Evolutionary conservation across 2,888 invertebrate species (phyloP).

Genomic region (Calephelis perditalis): DNA sequence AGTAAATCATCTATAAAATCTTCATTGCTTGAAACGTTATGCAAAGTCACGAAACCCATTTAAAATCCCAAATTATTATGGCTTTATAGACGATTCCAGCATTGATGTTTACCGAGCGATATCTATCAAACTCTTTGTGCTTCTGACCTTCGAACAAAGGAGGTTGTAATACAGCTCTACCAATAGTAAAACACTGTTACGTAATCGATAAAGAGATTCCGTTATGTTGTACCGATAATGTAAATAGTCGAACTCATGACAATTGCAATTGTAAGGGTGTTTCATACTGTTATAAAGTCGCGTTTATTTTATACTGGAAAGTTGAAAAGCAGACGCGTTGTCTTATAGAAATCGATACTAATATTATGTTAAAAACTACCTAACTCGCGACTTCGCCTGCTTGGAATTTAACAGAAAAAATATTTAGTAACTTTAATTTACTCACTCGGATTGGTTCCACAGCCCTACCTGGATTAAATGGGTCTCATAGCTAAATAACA

Average conservation of each 20-base stretch:
- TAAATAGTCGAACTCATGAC: constrained; percentile 9
- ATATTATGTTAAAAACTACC: too few relatives aligned
- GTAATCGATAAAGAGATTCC: constrained; percentile 36
- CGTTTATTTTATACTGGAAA: background rate
- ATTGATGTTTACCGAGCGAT: constrained; percentile 34
- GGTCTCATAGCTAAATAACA: too few relatives aligned
- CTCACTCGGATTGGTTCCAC: too few relatives aligned
- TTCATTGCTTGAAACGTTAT: background rate
- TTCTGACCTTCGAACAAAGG: constrained; percentile 38
- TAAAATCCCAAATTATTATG: constrained; percentile 17
- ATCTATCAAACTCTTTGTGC: constrained; percentile 31
- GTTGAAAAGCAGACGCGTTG: background rate
- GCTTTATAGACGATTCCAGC: constrained; percentile 11
- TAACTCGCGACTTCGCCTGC: too few relatives aligned
- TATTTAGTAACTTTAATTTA: too few relatives aligned
- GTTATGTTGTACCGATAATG: constrained; percentile 15
- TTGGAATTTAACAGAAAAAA: too few relatives aligned
- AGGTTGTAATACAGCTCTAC: constrained; percentile 38
- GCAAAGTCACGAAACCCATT: constrained; percentile 34
- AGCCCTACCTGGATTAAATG: too few relatives aligned
- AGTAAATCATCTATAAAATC: too few relatives aligned
- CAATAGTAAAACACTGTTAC: constrained; percentile 50
- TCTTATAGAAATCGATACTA: background rate
- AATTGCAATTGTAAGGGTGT: background rate
- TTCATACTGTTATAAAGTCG: background rate